These are phyloP conservation scores for Esox niger DNA, from an alignment of 2,113 vertebrate species.

Conservation along the genomic window DNA sequence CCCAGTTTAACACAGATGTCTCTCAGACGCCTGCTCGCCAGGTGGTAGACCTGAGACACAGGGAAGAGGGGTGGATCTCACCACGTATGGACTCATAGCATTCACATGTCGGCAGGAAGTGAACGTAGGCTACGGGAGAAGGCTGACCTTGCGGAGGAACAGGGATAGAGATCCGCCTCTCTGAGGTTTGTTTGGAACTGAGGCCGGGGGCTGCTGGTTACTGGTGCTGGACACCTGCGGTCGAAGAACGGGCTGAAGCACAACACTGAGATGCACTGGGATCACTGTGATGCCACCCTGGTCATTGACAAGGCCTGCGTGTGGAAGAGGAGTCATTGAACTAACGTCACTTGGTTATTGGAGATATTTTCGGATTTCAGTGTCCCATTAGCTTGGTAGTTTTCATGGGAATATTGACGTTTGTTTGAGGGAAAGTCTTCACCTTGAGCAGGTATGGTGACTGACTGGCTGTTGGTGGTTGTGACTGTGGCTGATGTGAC, in stretches of 20 bases:
- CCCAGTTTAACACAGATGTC: conserved; percentile 85
- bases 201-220: conserved; percentile 33
- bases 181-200: not conserved
- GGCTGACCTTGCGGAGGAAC: conserved; percentile 52
- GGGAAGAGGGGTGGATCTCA: not conserved
- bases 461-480: conserved; percentile 64
- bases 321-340: not conserved
- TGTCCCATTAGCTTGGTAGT: not conserved
- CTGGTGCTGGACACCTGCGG: not conserved
- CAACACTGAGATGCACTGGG: not conserved
- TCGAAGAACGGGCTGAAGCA: not conserved
- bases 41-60: conserved; percentile 79
- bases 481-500: conserved; percentile 74
- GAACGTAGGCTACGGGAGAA: not conserved
- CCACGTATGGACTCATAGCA: not conserved
- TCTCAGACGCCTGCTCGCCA: conserved; percentile 82
- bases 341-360: not conserved
- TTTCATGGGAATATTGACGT: not conserved
- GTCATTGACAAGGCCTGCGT: too few relatives aligned
- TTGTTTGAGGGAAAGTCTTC: not conserved
- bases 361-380: not conserved
- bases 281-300: not conserved
- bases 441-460: conserved; percentile 78
- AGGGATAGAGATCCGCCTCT: conserved; percentile 78
- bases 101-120: not conserved